Evolutionary conservation across 1,140 invertebrate genomes (phyloP), one percentile per base, ranked within the genome.

Genomic region (Atta colombica): DNA sequence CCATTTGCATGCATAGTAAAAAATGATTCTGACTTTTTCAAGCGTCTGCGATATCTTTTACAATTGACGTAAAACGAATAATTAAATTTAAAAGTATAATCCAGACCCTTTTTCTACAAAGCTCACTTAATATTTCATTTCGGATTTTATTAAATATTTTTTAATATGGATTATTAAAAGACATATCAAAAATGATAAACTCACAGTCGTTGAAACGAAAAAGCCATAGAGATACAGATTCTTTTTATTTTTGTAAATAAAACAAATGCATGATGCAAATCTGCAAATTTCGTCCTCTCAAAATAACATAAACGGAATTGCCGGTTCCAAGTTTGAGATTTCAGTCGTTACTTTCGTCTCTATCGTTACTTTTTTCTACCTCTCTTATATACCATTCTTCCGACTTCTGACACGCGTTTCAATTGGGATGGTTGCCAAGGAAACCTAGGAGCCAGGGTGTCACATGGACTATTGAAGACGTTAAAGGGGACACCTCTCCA

Each of bases 261-360:
- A 45, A 71, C 65, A 81, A 81, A 3, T 25, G 66, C 18, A n/a
- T n/a, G 28, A 35, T 3, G 77, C 25, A 66, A 87, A 60, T 90
- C 86, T 87, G 74, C n/a, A n/a, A n/a, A 84, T 84, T 74, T 53
- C 58, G 39, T 53, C n/a, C 66, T n/a, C n/a, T 84, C 65, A 4
- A 78, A 85, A 21, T 74, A 84, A 89, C 78, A 80, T 81, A 84
- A 82, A 85, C 68, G 28, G 85, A 93, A 95, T 94, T 94, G 90
- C 92, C 85, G 92, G 93, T 93, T 94, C 87, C 90, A 95, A 94
- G 94, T 95, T 95, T 92, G 91, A 94, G 93, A 94, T 94, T 95
- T 95, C 94, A 89, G 68, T 65, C 82, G 87, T 85, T 87, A 87
- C 88, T 90, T 91, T 86, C 66, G 78, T 63, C 88, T 81, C 60